Base-by-base conservation (phyloP, 2,113 vertebrate genomes). In the Phyllopteryx taeniolatus region DNA sequence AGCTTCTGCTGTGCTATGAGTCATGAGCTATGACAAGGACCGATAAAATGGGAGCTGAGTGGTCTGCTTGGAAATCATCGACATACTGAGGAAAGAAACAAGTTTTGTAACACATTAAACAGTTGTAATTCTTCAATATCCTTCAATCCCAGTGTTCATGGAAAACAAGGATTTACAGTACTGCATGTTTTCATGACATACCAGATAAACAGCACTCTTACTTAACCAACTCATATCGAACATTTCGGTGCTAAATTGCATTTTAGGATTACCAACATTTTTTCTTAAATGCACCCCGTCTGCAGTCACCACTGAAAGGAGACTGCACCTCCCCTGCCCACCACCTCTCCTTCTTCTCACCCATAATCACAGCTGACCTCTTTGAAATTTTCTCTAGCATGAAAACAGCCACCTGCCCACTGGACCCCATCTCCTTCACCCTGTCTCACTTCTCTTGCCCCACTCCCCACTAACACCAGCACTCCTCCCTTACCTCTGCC, bases 11-110 rank as follows among this genome's bases (percentile, higher is more conserved):
- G 77, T 79, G 82, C 78, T 74, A 81, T 84, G 80, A 79, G 69
- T 76, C 74, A 84, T 85, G 83, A 84, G 80, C 77, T 74, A 80
- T 85, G 86, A 87, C 67, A 31, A 76, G 76, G 82, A 89, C 68
- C 74, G 76, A 70, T 83, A 79, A 67, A 74, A 87, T 83, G 82
- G 73, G 61, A 59, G 82, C 80, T 75, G 74, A 81, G 89, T 88
- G 87, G 68, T 66, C 39, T 49, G 72, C 72, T 67, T 68, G 73
- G 69, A 49, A 68, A 42, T 43, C n/a, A 17, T 14, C 71, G 63
- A 69, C 19, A 27, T 39, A 43, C n/a, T 74, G 66, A 68, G 31
- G 33, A 53, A 51, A 64, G 62, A 70, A 12, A 7, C 8, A 69
- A 74, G 60, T 19, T 66, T 67, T n/a, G 7, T 47, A 57, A 51